phyloP scores from a whole-genome alignment of 2,888 invertebrate species.

The Leucozona laternaria region DNA sequence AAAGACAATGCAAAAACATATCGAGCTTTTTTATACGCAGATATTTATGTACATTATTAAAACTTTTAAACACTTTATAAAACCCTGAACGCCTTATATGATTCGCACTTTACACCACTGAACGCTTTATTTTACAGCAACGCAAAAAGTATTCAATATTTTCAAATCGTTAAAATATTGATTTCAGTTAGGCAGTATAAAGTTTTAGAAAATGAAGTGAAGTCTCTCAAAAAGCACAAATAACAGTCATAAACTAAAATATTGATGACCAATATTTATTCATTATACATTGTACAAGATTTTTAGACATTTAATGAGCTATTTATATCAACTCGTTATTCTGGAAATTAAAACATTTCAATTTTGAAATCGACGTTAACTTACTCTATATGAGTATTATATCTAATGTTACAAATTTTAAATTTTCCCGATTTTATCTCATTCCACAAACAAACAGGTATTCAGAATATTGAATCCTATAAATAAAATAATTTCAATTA shows the following conservation, averaged over 20 bases:
- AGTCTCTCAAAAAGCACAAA: not conserved
- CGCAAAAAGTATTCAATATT: not conserved
- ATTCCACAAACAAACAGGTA: too few species aligned
- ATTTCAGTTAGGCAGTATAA: not conserved
- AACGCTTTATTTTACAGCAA: slow-evolving; percentile 6
- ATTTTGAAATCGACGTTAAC: too few species aligned
- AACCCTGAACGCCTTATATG: not conserved
- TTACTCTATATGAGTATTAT: too few species aligned
- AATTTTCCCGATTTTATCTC: too few species aligned
- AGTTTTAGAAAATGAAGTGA: not conserved
- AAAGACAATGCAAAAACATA: slow-evolving; percentile 77
- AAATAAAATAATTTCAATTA: too few species aligned
- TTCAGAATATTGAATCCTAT: not conserved
- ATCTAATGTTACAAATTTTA: too few species aligned
- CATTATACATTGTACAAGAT: too few species aligned
- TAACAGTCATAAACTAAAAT: not conserved
- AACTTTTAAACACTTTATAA: not conserved
- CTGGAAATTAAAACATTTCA: too few species aligned
- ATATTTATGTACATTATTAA: not conserved
- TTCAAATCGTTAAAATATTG: not conserved
- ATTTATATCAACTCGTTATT: too few species aligned
- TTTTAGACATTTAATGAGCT: too few species aligned
- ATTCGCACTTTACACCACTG: not conserved
- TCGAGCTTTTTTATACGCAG: slow-evolving; percentile 71
- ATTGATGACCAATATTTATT: not conserved